These are phyloP conservation scores for Lacerta bilineata DNA, from an alignment of 2,797 vertebrate species.

Conservation along the genomic window DNA sequence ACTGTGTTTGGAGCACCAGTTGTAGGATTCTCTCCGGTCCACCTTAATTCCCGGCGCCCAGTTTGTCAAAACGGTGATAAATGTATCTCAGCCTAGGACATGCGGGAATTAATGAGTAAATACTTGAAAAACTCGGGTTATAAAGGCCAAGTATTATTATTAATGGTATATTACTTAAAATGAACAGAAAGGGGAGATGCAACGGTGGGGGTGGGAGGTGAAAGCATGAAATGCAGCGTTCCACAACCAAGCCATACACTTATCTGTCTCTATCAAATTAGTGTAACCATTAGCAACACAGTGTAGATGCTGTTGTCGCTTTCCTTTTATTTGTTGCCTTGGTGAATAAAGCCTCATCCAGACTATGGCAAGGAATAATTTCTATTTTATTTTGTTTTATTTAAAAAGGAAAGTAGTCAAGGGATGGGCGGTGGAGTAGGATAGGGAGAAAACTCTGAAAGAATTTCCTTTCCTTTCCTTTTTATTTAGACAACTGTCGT, in stretches of 20 bases:
- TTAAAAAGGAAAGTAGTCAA: not conserved
- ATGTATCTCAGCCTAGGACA: not conserved
- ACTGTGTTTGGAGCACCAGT: not conserved
- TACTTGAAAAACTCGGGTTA: not conserved
- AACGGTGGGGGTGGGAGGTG: not conserved
- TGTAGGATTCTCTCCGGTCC: not conserved
- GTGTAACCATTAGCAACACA: slow-evolving; percentile 13
- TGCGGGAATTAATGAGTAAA: slow-evolving; percentile 19
- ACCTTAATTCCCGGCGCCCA: not conserved
- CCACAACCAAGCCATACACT: not conserved
- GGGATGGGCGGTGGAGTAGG: not conserved
- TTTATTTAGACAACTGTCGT: not conserved
- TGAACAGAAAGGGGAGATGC: slow-evolving; percentile 14
- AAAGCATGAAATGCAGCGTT: not conserved
- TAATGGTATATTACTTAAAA: slow-evolving; percentile 39
- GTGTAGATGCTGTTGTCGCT: not conserved
- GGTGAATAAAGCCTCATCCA: not conserved
- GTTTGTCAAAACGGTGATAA: slow-evolving; percentile 5
- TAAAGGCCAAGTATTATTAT: not conserved
- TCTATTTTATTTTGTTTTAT: slow-evolving; percentile 8
- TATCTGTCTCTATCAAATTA: slow-evolving; percentile 39
- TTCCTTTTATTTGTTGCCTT: slow-evolving; percentile 26
- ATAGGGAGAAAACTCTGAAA: not conserved
- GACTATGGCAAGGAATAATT: slow-evolving; percentile 11
- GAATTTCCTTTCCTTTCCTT: not conserved